A percentile compares a stretch with the other conserved stretches of the same genome.
Conservation (phyloP, 2,888 invertebrate genomes). For the Eledone cirrhosa region DNA sequence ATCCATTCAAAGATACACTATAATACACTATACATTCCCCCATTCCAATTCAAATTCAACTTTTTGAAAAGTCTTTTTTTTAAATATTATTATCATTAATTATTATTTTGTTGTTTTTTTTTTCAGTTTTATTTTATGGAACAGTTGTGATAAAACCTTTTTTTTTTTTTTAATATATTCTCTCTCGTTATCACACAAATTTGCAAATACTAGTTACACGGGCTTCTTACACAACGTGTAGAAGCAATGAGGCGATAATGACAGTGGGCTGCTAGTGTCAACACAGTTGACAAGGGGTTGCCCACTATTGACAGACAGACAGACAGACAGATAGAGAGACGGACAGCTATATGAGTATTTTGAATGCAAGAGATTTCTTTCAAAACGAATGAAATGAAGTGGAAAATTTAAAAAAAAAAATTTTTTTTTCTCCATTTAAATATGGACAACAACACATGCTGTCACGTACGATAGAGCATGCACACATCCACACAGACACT, state of each 20-base stretch:
- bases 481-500: background rate
- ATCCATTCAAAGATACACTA: background rate
- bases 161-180: too few species aligned
- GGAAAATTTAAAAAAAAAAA: constrained; percentile 23
- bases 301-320: background rate
- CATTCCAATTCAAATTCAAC: background rate
- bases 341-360: constrained; percentile 26
- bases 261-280: constrained; percentile 18
- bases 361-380: constrained; percentile 19
- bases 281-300: background rate
- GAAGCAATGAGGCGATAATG: constrained; percentile 24
- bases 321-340: too few species aligned
- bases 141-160: too few species aligned
- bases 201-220: constrained; percentile 21
- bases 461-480: constrained; percentile 1
- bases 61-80: background rate
- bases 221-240: constrained; percentile 7
- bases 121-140: too few species aligned
- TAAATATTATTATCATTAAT: background rate
- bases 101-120: too few species aligned
- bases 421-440: too few species aligned
- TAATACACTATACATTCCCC: constrained; percentile 21
- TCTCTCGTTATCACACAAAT: constrained; percentile 8
- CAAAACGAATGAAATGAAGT: constrained; percentile 7
- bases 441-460: constrained; percentile 25